Conservation (phyloP, 1,140 invertebrate genomes). For the Eueides isabella region DNA sequence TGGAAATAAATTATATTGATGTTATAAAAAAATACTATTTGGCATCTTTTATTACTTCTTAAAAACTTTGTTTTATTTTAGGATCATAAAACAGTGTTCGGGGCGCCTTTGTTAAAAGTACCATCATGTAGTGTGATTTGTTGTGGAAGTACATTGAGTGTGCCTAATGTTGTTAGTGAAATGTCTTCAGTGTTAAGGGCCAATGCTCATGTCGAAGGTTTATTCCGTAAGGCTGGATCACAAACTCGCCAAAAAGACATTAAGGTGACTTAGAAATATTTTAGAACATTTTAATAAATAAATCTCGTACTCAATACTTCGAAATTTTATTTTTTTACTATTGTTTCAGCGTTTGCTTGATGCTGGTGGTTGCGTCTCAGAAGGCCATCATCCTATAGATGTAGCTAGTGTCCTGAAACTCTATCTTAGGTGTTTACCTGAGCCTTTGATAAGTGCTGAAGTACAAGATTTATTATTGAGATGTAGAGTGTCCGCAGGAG, state of each 20-base stretch:
- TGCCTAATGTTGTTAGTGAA: slow-evolving; percentile 90
- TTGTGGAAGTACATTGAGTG: slow-evolving; percentile 85
- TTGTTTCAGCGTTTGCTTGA: slow-evolving; percentile 84
- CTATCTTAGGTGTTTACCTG: slow-evolving; percentile 91
- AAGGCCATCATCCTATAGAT: slow-evolving; percentile 89
- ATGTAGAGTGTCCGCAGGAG: slow-evolving; percentile 82
- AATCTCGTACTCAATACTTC: too few relatives aligned
- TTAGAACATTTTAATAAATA: too few relatives aligned
- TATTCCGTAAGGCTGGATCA: slow-evolving; percentile 93
- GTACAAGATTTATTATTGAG: slow-evolving; percentile 89
- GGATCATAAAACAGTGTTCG: slow-evolving; percentile 84
- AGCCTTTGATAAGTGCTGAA: slow-evolving; percentile 87
- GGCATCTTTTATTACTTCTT: not conserved
- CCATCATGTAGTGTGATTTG: slow-evolving; percentile 81
- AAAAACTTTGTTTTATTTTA: slow-evolving; percentile 44
- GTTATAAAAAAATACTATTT: not conserved
- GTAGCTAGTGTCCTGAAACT: slow-evolving; percentile 92
- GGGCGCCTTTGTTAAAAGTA: slow-evolving; percentile 83
- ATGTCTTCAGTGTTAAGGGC: slow-evolving; percentile 86
- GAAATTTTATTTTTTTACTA: slow-evolving; percentile 24
- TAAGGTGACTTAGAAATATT: too few relatives aligned
- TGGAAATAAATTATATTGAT: not conserved
- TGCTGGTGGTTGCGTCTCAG: slow-evolving; percentile 84
- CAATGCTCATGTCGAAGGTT: slow-evolving; percentile 88
- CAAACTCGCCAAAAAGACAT: slow-evolving; percentile 90